These are phyloP conservation scores for Drosophila quadrilineata DNA, from an alignment of 1,140 invertebrate species.

Conservation along the genomic window DNA sequence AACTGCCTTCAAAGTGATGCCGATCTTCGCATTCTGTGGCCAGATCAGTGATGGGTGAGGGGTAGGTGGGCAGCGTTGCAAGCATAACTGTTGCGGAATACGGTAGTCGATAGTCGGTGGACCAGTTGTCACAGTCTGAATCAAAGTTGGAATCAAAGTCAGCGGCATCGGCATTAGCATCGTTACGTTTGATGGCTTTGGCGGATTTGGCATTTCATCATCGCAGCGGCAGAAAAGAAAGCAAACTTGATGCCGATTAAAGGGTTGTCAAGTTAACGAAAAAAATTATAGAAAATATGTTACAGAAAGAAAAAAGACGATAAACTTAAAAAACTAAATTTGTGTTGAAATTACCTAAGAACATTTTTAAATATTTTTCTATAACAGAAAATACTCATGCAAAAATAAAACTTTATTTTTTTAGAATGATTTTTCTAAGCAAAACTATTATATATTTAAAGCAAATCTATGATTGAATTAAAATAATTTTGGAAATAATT, in stretches of 20 bases:
- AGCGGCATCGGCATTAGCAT: slow-evolving; percentile 60
- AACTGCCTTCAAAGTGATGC: slow-evolving; percentile 55
- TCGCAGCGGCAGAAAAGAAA: slow-evolving; percentile 1
- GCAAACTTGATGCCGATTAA: neutral
- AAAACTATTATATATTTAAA: neutral
- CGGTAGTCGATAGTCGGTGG: slow-evolving; percentile 44
- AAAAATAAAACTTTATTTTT: neutral
- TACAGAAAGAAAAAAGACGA: neutral
- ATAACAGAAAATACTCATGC: no score
- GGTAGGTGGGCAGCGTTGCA: neutral
- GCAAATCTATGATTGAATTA: neutral
- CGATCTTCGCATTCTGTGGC: slow-evolving; percentile 12
- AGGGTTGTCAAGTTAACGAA: slow-evolving; percentile 42
- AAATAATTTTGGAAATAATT: neutral
- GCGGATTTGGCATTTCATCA: slow-evolving; percentile 66
- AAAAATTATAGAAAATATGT: neutral
- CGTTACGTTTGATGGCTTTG: slow-evolving; percentile 52
- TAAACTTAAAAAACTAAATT: neutral
- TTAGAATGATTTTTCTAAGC: neutral
- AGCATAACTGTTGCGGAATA: slow-evolving; percentile 54
- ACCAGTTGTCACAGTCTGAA: neutral
- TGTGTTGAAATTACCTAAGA: neutral
- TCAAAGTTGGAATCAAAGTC: no score
- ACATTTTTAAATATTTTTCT: neutral
- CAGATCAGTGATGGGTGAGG: neutral